A percentile compares a stretch with the other conserved stretches of the same genome.
These are phyloP conservation scores for Poicephalus meyeri DNA, from an alignment of 2,113 vertebrate genomes.

Conservation along the genomic window DNA sequence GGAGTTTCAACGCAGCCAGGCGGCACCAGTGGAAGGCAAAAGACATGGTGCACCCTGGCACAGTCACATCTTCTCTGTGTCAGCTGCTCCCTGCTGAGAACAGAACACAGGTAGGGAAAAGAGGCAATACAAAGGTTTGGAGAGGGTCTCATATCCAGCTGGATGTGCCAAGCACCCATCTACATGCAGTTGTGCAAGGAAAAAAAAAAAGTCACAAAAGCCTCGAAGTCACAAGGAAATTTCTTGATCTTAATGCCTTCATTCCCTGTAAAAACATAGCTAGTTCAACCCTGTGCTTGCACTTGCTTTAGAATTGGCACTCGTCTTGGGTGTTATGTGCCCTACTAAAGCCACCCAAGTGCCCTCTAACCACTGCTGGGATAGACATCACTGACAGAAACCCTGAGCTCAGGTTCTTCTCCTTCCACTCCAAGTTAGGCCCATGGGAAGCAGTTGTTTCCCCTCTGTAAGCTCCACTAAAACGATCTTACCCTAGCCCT, in stretches of 20 bases:
- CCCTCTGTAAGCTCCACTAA: not conserved
- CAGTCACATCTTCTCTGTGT: not conserved
- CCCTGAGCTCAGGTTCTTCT: not conserved
- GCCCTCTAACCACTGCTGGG: not conserved
- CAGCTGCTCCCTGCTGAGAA: not conserved
- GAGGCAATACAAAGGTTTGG: not conserved
- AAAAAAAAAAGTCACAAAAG: not conserved
- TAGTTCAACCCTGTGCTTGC: not conserved
- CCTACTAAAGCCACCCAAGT: not conserved
- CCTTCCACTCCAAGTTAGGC: not conserved
- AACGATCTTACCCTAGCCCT: fast-evolving
- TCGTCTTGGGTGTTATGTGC: not conserved
- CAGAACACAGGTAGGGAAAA: not conserved
- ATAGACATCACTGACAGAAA: not conserved
- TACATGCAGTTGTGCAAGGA: not conserved
- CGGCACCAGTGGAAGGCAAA: not conserved
- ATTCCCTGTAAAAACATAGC: fast-evolving
- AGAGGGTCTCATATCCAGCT: not conserved
- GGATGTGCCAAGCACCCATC: not conserved
- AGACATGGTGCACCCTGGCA: not conserved
- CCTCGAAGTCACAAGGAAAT: not conserved
- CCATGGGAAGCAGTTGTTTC: not conserved
- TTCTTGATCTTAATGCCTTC: not conserved
- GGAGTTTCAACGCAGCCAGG: not conserved
- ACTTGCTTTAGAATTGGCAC: not conserved